Evolutionary conservation across 2,888 invertebrate genomes (phyloP), one percentile per base, ranked within the genome.

Genomic region (Hyles lineata): DNA sequence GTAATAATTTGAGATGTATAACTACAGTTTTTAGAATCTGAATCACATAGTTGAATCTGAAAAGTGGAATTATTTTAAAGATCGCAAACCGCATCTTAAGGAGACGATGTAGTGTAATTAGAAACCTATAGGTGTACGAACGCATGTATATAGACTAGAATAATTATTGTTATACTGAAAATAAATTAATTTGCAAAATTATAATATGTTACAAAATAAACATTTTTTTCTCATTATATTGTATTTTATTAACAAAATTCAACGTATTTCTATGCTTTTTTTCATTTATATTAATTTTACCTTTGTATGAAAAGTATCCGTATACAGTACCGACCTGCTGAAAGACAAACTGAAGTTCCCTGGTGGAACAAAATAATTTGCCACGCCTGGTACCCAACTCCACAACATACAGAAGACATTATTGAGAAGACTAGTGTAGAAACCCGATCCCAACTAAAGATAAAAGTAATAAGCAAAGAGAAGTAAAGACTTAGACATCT

Each of bases 191-290:
- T 67, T 67, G 67, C 67, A 67, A 43, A 55, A 71, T 32, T 71
- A 71, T 71, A 62, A 71, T 63, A 71, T 71, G 71, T 71, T 71
- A 71, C 55, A 21, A 62, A 71, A 59, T 71, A 71, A 63, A 71
- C 55, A 50, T 43, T 59, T 71, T 52, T 71, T 55, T 55, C 52
- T 52, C 32, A 55, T 55, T 71, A 25, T 23, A 17, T 32, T 63
- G 52, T 55, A 3, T 52, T 50, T 71, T 52, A 52, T 62, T 52
- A n/a, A 21, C 25, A 15, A 17, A 52, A 43, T 55, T 6, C 3
- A 15, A 43, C 15, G 15, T 11, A 2, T 43, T 43, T 43, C 43
- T 43, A 43, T 43, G 15, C 15, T 11, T 43, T 15, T 43, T 11
- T 11, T 43, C 11, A 11, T 15, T 15, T 2, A 2, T 43, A 11